Conservation (phyloP, 2,113 vertebrate species). For the Garra rufa region DNA sequence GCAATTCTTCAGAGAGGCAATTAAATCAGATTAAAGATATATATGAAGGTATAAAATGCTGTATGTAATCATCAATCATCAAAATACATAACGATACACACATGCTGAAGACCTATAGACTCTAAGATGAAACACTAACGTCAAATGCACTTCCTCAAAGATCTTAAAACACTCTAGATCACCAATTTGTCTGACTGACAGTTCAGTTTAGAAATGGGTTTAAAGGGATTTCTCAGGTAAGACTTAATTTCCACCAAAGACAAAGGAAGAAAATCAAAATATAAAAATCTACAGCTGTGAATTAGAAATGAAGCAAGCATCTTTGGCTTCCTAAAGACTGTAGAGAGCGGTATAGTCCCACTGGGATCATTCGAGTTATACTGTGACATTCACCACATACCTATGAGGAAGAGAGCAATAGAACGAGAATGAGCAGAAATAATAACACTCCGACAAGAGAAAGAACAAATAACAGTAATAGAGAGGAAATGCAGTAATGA, state of each 20-base stretch:
- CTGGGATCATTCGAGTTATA: background rate
- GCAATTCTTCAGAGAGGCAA: background rate
- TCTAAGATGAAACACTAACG: background rate
- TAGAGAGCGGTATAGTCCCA: background rate
- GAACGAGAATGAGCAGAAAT: constrained; percentile 27
- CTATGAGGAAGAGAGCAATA: constrained; percentile 6
- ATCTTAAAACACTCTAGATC: constrained; percentile 12
- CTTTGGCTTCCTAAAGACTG: background rate
- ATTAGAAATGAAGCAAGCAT: background rate
- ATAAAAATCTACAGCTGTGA: background rate
- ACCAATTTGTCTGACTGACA: background rate
- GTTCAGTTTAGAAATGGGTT: constrained; percentile 14
- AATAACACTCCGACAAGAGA: background rate
- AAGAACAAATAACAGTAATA: constrained; percentile 50
- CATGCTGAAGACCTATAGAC: background rate
- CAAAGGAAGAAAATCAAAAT: background rate
- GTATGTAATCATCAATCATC: background rate
- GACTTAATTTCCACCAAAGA: background rate
- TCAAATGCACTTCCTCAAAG: background rate
- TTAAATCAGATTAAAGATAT: constrained; percentile 16
- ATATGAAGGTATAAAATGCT: background rate
- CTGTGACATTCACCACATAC: constrained; percentile 3
- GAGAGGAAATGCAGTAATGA: constrained; percentile 10
- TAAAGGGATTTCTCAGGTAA: background rate
- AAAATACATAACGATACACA: background rate